Evolutionary conservation across 2,888 invertebrate species (phyloP).

Genomic region (Lysandra coridon): DNA sequence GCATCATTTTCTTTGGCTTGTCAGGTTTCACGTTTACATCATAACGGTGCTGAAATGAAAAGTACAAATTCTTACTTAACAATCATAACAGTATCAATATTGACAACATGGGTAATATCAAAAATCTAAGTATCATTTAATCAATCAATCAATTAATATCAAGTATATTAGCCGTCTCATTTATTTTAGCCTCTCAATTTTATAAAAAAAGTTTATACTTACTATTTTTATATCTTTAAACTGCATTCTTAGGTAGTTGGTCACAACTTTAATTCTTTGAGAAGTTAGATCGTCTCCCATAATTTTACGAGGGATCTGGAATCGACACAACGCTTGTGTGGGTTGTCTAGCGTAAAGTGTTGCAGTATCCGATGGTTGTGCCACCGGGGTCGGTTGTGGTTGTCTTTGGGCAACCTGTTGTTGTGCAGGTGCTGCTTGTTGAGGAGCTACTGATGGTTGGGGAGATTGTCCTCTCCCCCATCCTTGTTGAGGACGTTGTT

Average conservation of each 20-base stretch:
- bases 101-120: too few species aligned
- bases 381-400: background rate
- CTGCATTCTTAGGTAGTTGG: slow-evolving; percentile 83
- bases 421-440: background rate
- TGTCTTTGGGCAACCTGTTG: background rate
- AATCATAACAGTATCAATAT: background rate
- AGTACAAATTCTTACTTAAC: background rate
- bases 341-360: background rate
- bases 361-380: background rate
- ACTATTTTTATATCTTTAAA: slow-evolving; percentile 71
- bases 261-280: slow-evolving; percentile 62
- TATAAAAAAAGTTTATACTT: slow-evolving; percentile 46
- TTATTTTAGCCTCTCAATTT: background rate
- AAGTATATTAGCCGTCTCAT: background rate
- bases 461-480: slow-evolving; percentile 26
- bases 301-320: slow-evolving; percentile 61
- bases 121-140: too few species aligned
- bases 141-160: too few species aligned
- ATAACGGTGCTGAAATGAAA: slow-evolving; percentile 84
- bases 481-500: background rate
- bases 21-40: slow-evolving; percentile 88
- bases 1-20: slow-evolving; percentile 82
- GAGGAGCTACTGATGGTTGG: slow-evolving; percentile 11
- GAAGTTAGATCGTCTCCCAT: slow-evolving; percentile 47
- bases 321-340: slow-evolving; percentile 43